A percentile compares a stretch with the other conserved stretches of the same genome.
Evolutionary conservation across 2,888 invertebrate genomes (phyloP).

Genomic region (Cetonia aurata): DNA sequence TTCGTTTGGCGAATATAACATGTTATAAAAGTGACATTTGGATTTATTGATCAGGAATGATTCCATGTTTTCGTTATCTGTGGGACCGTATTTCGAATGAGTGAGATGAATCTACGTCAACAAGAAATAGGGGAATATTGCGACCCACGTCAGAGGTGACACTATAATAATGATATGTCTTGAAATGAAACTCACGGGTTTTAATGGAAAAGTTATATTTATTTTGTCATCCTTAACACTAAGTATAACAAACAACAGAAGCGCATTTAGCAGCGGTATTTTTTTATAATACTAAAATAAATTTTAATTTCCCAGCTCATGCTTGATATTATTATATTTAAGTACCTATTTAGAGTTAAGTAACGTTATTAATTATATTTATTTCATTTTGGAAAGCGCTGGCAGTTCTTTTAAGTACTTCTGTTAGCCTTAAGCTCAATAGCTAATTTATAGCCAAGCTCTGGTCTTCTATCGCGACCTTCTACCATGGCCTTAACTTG

Average conservation of each 20-base stretch:
- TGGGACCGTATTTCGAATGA: neutral
- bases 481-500: conserved; percentile 90
- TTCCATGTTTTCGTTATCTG: neutral
- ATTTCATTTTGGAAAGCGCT: neutral
- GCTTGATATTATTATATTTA: too few relatives aligned
- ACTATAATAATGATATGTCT: too few relatives aligned
- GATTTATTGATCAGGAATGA: conserved; percentile 2
- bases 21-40: neutral
- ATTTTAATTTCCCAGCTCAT: too few relatives aligned
- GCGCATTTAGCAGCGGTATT: too few relatives aligned
- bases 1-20: neutral
- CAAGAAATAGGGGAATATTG: neutral
- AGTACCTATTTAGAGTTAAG: too few relatives aligned
- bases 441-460: conserved; percentile 89
- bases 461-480: conserved; percentile 87
- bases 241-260: too few relatives aligned
- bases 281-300: too few relatives aligned
- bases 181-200: too few relatives aligned
- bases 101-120: neutral
- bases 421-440: conserved; percentile 77
- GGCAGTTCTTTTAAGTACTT: neutral
- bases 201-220: too few relatives aligned
- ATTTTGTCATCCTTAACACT: too few relatives aligned
- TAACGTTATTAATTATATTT: neutral
- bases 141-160: conserved; percentile 10